These are phyloP conservation scores for Lerista edwardsae DNA, from an alignment of 2,797 vertebrate species.

Conservation along the genomic window DNA sequence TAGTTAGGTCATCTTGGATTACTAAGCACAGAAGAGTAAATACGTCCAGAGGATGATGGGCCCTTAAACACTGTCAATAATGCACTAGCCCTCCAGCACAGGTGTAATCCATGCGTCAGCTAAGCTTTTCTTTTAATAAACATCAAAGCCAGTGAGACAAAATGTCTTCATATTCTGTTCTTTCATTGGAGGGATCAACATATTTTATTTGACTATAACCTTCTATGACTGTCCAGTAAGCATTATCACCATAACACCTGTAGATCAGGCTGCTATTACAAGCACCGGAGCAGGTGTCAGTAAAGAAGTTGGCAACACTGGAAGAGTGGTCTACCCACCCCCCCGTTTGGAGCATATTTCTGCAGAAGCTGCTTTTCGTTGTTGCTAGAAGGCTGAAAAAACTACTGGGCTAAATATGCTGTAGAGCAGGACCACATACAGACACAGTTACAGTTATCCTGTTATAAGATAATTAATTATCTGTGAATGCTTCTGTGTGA, in stretches of 20 bases:
- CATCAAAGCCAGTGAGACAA: conserved; percentile 32
- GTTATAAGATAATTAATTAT: not conserved
- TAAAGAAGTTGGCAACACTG: too few relatives aligned
- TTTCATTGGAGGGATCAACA: conserved; percentile 42
- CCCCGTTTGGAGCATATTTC: too few relatives aligned
- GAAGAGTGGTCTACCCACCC: too few relatives aligned
- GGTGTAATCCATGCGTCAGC: conserved; percentile 47
- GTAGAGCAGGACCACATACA: not conserved
- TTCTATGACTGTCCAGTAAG: not conserved
- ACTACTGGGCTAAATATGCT: conserved; percentile 11
- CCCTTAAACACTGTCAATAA: conserved; percentile 51
- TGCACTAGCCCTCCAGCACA: conserved; percentile 50
- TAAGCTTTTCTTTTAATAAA: conserved; percentile 57
- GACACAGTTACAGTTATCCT: not conserved
- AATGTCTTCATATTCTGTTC: conserved; percentile 37
- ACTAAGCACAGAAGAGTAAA: conserved; percentile 29
- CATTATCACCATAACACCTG: too few relatives aligned
- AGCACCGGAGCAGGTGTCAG: too few relatives aligned
- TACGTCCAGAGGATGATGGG: conserved; percentile 22
- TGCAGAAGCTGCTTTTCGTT: not conserved
- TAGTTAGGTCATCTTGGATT: conserved; percentile 28
- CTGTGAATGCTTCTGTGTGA: not conserved
- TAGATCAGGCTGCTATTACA: too few relatives aligned
- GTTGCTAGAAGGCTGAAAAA: not conserved
- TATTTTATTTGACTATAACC: not conserved